phyloP scores from a whole-genome alignment of 1,140 invertebrate genomes.

The Drosophila cardini region DNA sequence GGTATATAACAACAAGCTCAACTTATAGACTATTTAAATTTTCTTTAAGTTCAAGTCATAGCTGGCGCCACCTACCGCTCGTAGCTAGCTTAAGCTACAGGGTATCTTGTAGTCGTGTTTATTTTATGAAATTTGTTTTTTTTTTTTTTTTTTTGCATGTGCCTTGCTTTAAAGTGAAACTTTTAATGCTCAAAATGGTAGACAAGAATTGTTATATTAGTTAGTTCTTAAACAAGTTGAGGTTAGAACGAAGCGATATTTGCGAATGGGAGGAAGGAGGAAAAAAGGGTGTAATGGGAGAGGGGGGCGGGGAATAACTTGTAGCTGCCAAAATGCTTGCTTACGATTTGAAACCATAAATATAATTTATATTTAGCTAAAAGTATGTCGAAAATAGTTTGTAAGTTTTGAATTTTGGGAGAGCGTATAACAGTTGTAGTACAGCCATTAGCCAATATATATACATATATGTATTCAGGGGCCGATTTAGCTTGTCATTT shows the following conservation, averaged over 20 bases:
- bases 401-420: constrained; percentile 13
- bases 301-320: constrained; percentile 1
- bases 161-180: constrained; percentile 73
- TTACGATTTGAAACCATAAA: constrained; percentile 23
- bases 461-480: constrained; percentile 9
- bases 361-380: constrained; percentile 1
- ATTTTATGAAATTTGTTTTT: not conserved
- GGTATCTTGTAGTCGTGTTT: constrained; percentile 1
- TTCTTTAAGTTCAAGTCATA: not conserved
- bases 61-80: not conserved
- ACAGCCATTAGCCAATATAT: constrained; percentile 45
- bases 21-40: not conserved
- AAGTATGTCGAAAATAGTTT: constrained; percentile 7
- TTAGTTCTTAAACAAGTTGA: constrained; percentile 1
- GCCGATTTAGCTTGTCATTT: constrained; percentile 27
- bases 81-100: not conserved
- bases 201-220: constrained; percentile 52
- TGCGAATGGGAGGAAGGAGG: not conserved
- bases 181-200: constrained; percentile 75
- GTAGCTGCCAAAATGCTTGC: constrained; percentile 55
- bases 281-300: not conserved
- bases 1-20: not conserved
- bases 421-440: constrained; percentile 26
- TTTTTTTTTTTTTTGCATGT: constrained; percentile 15
- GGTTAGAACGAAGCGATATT: not conserved